These are phyloP conservation scores for Disparrhopalites patrizii DNA, from an alignment of 2,888 invertebrate species.

Conservation along the genomic window DNA sequence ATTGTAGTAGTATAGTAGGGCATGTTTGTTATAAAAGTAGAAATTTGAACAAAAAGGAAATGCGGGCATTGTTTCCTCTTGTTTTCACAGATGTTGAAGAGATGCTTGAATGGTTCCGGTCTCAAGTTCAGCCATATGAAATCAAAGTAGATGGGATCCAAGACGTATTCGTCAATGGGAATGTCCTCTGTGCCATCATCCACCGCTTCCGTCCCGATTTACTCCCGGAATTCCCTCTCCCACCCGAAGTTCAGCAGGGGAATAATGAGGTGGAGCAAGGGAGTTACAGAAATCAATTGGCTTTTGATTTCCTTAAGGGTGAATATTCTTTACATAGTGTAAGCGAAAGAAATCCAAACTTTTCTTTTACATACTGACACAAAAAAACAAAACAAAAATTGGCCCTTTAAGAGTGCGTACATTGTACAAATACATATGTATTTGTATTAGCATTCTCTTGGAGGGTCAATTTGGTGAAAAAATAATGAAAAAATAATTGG, in stretches of 20 bases:
- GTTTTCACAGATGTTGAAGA: conserved; percentile 32
- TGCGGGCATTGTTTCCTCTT: neutral
- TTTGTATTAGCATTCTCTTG: neutral
- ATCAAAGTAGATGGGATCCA: conserved; percentile 32
- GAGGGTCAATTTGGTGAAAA: no score
- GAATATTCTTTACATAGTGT: conserved; percentile 36
- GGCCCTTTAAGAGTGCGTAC: neutral
- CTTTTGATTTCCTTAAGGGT: conserved; percentile 43
- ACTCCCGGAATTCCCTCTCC: conserved; percentile 39
- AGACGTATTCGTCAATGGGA: conserved; percentile 39
- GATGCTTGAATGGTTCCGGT: conserved; percentile 39
- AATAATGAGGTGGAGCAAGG: conserved; percentile 23
- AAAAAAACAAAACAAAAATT: neutral
- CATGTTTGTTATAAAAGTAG: no score
- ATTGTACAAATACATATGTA: neutral
- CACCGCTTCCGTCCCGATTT: conserved; percentile 44
- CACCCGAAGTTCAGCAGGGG: conserved; percentile 35
- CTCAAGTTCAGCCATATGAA: conserved; percentile 26
- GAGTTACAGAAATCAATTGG: conserved; percentile 38
- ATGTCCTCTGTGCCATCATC: conserved; percentile 36
- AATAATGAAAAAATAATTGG: no score
- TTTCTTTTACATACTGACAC: neutral
- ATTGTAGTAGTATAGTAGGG: no score
- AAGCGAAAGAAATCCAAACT: neutral
- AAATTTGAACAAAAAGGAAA: no score